phyloP scores from a whole-genome alignment of 2,797 vertebrate genomes.

The Manis pentadactyla region DNA sequence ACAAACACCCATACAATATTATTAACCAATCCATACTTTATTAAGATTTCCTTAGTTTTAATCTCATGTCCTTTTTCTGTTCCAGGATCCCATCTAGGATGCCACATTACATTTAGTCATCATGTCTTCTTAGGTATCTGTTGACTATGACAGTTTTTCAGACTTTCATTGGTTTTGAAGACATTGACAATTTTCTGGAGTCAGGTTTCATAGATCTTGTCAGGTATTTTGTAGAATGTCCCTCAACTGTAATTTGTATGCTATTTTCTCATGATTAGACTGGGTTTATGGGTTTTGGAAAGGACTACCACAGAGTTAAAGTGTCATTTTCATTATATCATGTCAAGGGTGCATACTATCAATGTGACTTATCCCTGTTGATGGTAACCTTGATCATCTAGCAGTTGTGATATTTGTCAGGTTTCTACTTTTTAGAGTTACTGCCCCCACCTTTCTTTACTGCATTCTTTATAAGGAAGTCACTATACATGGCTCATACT shows the following conservation, averaged over 20 bases:
- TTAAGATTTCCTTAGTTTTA: neutral
- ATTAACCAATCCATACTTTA: neutral
- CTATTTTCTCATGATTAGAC: neutral
- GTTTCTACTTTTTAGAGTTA: neutral
- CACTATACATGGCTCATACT: neutral
- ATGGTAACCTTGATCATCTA: neutral
- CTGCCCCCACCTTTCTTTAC: neutral
- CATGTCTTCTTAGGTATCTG: neutral
- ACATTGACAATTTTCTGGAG: neutral
- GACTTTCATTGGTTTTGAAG: neutral
- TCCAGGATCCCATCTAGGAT: neutral
- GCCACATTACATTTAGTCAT: neutral
- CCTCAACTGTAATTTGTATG: neutral
- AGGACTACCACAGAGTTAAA: neutral
- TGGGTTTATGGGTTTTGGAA: neutral
- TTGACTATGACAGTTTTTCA: constrained; percentile 1
- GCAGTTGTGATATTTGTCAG: neutral
- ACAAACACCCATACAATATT: neutral
- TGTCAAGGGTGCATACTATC: neutral
- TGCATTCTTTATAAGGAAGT: neutral
- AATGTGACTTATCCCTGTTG: neutral
- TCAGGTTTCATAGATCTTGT: neutral
- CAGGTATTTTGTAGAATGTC: neutral
- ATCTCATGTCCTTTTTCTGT: neutral
- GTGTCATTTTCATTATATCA: neutral